These are phyloP conservation scores for Pterobdella sp. DNA, from an alignment of 2,888 invertebrate species.

Conservation along the genomic window DNA sequence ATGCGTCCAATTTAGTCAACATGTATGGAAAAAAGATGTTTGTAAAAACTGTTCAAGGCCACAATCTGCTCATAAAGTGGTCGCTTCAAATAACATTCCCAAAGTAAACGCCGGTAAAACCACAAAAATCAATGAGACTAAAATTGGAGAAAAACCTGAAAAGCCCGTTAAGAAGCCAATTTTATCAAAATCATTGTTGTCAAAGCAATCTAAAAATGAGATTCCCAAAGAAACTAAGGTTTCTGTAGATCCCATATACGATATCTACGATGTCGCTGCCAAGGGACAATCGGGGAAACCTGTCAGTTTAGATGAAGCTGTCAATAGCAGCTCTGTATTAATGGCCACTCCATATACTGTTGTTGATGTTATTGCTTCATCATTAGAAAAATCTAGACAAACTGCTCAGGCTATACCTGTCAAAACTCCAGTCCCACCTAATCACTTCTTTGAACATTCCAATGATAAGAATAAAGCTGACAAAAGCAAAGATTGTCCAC, in stretches of 20 bases:
- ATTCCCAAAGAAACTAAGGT: neutral
- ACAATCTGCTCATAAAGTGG: conserved; percentile 10
- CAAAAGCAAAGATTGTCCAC: neutral
- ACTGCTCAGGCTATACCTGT: neutral
- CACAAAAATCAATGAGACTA: neutral
- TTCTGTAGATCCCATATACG: conserved; percentile 14
- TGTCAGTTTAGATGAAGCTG: neutral
- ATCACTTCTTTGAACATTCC: conserved; percentile 1
- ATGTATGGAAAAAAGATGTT: conserved; percentile 35
- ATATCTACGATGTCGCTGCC: conserved; percentile 30
- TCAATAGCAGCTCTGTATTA: neutral
- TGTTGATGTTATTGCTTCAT: conserved; percentile 28
- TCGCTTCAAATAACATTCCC: neutral
- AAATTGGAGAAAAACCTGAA: neutral
- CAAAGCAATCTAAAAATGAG: conserved; percentile 5
- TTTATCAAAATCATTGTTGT: neutral
- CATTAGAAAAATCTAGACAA: conserved; percentile 16
- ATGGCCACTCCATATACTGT: conserved; percentile 33
- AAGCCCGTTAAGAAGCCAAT: conserved; percentile 12
- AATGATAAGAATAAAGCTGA: neutral
- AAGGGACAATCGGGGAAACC: conserved; percentile 30
- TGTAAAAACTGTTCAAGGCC: conserved; percentile 36
- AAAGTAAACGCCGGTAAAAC: neutral
- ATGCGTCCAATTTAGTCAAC: conserved; percentile 32
- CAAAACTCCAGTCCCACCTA: neutral